Base-by-base conservation (phyloP, 2,113 vertebrate genomes). In the Daboia siamensis region DNA sequence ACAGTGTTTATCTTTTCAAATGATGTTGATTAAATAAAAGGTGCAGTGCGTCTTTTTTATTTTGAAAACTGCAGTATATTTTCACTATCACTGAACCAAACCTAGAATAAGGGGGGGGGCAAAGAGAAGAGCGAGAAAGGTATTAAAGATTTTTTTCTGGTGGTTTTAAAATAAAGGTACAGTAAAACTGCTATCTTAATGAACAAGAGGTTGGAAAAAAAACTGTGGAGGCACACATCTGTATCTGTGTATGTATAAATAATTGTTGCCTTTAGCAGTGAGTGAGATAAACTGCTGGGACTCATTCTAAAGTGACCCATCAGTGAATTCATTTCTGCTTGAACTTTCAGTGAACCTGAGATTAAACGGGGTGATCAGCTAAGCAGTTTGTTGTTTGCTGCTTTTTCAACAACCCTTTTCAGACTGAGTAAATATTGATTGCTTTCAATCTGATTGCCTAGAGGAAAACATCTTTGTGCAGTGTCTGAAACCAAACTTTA, bases 401-500 rank as follows among this genome's bases (percentile, higher is more conserved):
- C 96, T 98, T 98, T 98, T 98, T 98, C 98, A 98, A 98, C 97
- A 97, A 96, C 97, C 98, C 97, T 98, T 92, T 98, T 98, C 98
- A 98, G 98, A 97, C 98, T 98, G 97, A 98, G 98, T 98, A 98
- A 98, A 98, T 98, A 98, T 98, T 98, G 98, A 98, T 98, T 96
- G 96, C 96, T 96, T 98, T 97, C 97, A 98, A 98, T 98, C 97
- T 97, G 98, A 98, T 98, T 98, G 97, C 97, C 97, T 97, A 97
- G 97, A 98, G 98, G 97, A 98, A 98, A 98, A 98, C 97, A 97
- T 98, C 97, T 98, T 97, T 97, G 97, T 96, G 88, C 21, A 97
- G 96, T 95, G 94, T 97, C 97, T 96, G 95, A 98, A 98, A 98
- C 97, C 97, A 98, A 98, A 98, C 97, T 98, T 98, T 97, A 96